Base-by-base conservation (phyloP, 2,888 invertebrate species). In the Aspidiotus rigidus region DNA sequence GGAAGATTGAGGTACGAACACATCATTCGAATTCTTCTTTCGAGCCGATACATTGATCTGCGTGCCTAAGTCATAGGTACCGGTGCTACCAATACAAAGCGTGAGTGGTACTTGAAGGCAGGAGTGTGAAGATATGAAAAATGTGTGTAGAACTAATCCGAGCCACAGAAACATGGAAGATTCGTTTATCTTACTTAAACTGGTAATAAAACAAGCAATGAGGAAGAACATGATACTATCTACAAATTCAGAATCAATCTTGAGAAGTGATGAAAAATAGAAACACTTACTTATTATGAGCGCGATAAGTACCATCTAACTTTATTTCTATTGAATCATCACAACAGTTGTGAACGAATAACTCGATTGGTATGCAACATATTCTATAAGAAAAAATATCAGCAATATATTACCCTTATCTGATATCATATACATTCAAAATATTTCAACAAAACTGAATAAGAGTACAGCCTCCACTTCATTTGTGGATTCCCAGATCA, bases 301-400 rank as follows among this genome's bases (percentile, higher is more conserved):
- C 57, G 13, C 63, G 62, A 57, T 69, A 56, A 44, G 69, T 69
- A 74, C 85, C 83, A 74, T 84, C 82, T 69, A 87, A 80, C 75
- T 82, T 84, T 39, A 86, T 83, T 71, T 82, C 79, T 16, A 87
- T 80, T 11, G 80, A 78, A 64, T 82, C 79, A 69, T 82, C 81
- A 69, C 85, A 83, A 77, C 86, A 84, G 77, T 87, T 88, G 71
- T 87, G 86, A 73, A 88, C 77, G 72, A 84, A 81, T 73, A 89
- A 79, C 70, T 81, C 82, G 3, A 89, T 84, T 28, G 87, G 87
- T 72, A 89, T 82, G 72, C 86, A 77, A 75, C 89, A 89, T 71
- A 88, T 75, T 71, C 79, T 79, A 70, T 6, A 72, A 72, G 69
- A 62, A 61, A 49, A 59, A 60, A 64, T 28, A 28, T 28, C 28